Conservation (phyloP, 2,797 vertebrate genomes). For the Holocentrus rufus region DNA sequence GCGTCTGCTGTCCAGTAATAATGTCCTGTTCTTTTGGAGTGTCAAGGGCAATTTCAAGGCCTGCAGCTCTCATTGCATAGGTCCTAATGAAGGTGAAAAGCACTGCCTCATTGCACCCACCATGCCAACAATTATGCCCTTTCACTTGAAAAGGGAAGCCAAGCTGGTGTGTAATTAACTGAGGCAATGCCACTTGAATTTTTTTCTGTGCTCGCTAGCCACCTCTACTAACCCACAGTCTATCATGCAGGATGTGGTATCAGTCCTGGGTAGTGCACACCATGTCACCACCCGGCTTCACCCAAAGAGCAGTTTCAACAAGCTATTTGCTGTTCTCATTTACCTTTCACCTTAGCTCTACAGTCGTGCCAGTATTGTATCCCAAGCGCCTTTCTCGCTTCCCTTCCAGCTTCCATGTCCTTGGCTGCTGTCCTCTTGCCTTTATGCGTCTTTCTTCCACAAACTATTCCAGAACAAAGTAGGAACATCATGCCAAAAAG, state of each 20-base stretch:
- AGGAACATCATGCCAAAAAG: slow-evolving; percentile 30
- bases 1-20: slow-evolving; percentile 24
- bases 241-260: neutral
- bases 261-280: neutral
- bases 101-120: slow-evolving; percentile 25
- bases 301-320: slow-evolving; percentile 7
- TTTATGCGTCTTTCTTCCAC: slow-evolving; percentile 18
- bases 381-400: slow-evolving; percentile 24
- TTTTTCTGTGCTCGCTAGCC: slow-evolving; percentile 1
- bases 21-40: slow-evolving; percentile 40
- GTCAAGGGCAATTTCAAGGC: slow-evolving; percentile 60
- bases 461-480: slow-evolving; percentile 41
- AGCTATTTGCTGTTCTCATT: slow-evolving; percentile 8
- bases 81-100: slow-evolving; percentile 38
- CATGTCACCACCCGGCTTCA: neutral
- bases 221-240: neutral
- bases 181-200: slow-evolving; percentile 13
- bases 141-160: slow-evolving; percentile 15
- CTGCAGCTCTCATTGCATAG: slow-evolving; percentile 34
- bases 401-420: slow-evolving; percentile 42
- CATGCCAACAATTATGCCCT: slow-evolving; percentile 30
- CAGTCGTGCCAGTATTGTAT: slow-evolving; percentile 40
- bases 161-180: slow-evolving; percentile 29
- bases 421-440: slow-evolving; percentile 32
- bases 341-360: slow-evolving; percentile 47